phyloP scores from a whole-genome alignment of 2,888 invertebrate genomes.

The Rosalia funebris region DNA sequence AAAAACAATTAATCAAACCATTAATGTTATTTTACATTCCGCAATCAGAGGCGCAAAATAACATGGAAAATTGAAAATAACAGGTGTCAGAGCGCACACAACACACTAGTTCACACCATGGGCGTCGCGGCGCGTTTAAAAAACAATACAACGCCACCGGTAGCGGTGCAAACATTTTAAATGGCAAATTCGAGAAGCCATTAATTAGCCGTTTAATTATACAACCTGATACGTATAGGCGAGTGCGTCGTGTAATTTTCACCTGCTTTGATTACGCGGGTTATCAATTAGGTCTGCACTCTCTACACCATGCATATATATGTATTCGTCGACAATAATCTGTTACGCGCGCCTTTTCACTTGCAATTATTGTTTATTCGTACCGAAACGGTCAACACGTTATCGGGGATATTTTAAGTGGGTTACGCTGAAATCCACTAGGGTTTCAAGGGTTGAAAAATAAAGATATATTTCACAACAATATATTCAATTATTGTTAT shows the following conservation, averaged over 20 bases:
- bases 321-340: conserved; percentile 28
- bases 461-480: too few relatives aligned
- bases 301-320: conserved; percentile 30
- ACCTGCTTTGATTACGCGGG: conserved; percentile 52
- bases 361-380: neutral
- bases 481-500: too few relatives aligned
- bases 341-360: conserved; percentile 22
- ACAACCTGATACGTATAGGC: conserved; percentile 52
- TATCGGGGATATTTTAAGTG: too few relatives aligned
- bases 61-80: conserved; percentile 63
- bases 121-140: conserved; percentile 54
- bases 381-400: too few relatives aligned
- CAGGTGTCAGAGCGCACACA: conserved; percentile 58
- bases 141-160: conserved; percentile 37
- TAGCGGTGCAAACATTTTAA: conserved; percentile 53
- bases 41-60: conserved; percentile 60
- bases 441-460: too few relatives aligned
- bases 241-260: conserved; percentile 51
- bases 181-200: conserved; percentile 57
- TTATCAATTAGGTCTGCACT: conserved; percentile 51
- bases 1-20: conserved; percentile 64
- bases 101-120: conserved; percentile 48
- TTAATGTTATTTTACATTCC: conserved; percentile 61
- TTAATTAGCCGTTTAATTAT: conserved; percentile 60
- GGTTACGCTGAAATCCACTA: too few relatives aligned